phyloP scores from a whole-genome alignment of 2,113 vertebrate species.

The Erpornis zantholeuca region DNA sequence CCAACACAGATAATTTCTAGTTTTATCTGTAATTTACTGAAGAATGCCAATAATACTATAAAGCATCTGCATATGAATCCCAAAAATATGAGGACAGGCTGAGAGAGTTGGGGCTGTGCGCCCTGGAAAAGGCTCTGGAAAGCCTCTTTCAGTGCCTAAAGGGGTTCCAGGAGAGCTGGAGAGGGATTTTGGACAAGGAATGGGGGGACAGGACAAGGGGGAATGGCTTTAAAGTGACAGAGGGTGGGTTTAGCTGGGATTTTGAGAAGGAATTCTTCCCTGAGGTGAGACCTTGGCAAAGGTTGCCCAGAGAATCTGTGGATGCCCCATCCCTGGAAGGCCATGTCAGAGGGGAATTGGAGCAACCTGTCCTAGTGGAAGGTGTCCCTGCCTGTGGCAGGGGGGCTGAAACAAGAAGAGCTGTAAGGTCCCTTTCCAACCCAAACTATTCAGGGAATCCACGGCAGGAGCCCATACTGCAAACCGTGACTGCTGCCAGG shows the following conservation, averaged over 20 bases:
- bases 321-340: background rate
- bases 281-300: background rate
- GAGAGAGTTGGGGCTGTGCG: background rate
- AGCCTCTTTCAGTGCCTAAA: background rate
- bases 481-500: background rate
- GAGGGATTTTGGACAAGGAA: background rate
- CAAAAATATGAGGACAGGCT: background rate
- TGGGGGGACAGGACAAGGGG: background rate
- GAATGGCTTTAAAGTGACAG: background rate
- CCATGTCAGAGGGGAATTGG: background rate
- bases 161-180: background rate
- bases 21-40: background rate
- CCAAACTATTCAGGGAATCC: background rate
- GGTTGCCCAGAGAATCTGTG: background rate
- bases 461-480: rapidly evolving
- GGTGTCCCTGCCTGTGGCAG: no score
- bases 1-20: background rate
- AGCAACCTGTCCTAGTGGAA: background rate
- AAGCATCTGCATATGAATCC: background rate
- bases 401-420: background rate
- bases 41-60: background rate
- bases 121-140: background rate
- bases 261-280: background rate
- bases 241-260: background rate
- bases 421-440: background rate